Base-by-base conservation (phyloP, 1,140 invertebrate genomes). In the Scaptomyza hsui region DNA sequence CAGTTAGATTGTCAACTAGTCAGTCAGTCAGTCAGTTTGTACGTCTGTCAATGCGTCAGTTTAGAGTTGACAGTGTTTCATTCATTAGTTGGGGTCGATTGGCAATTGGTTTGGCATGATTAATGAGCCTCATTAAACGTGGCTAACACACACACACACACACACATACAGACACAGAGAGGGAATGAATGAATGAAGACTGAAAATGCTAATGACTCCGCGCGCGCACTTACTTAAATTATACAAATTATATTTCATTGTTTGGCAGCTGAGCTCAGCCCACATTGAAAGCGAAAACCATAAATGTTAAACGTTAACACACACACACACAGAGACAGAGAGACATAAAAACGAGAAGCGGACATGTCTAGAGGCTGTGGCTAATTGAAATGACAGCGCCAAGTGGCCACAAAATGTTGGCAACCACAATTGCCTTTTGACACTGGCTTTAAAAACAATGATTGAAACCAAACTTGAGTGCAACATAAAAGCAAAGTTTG, bases 121-220 rank as follows among this genome's bases (percentile, higher is more conserved):
- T 82, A 85, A 82, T 82, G 80, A 85, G 72, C 62, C 75, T 85
- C 76, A 82, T 85, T 79, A 80, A 67, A 76, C 72, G 72, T 49
- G 41, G 53, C 71, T 19, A 41, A 41, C 60, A 21, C 75, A 60
- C 45, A 75, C 42, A 48, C 44, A 47, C 29, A 55, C 13, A 47
- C 26, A 2, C 26, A 29, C 2, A 24, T 5, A 42, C 24, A 53
- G n/a, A 68, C 12, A 37, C 24, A n/a, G n/a, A n/a, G n/a, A 0
- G 26, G 9, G 2, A 29, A 6, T 9, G 26, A 29, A 29, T 29
- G 26, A 29, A 29, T 24, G 24, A 24, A 21, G 19, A 37, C 32
- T 37, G 12, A 37, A 35, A 19, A 47, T 80, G 72, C 71, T 60
- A 74, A 80, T 79, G 67, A 65, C 29, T 63, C 64, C 64, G 42